phyloP scores from a whole-genome alignment of 2,113 vertebrate genomes.

The Lycaon pictus region DNA sequence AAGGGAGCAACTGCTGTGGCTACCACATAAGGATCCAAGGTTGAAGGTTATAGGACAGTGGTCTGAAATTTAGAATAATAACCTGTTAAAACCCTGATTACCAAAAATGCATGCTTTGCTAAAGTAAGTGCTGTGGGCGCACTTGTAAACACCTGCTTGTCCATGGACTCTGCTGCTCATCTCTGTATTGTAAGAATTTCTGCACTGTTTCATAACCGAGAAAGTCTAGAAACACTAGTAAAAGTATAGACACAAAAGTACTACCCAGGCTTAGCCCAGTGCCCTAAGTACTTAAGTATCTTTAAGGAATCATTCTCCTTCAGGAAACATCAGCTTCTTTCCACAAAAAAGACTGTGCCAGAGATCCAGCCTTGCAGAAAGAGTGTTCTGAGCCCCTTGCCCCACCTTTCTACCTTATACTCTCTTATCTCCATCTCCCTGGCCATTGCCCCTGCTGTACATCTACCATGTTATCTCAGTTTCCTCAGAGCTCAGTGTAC shows the following conservation, averaged over 20 bases:
- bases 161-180: not conserved
- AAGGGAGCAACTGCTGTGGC: not conserved
- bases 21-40: not conserved
- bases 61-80: not conserved
- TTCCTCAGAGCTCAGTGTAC: not conserved
- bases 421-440: not conserved
- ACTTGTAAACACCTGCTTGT: not conserved
- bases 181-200: not conserved
- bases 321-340: constrained; percentile 6
- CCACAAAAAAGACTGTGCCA: not conserved
- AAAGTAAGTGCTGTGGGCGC: not conserved
- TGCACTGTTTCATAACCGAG: not conserved
- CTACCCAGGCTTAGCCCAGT: not conserved
- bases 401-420: not conserved
- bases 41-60: not conserved
- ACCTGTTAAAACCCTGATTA: not conserved
- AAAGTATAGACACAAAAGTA: not conserved
- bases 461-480: not conserved
- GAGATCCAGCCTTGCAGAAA: not conserved
- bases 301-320: not conserved
- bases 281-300: not conserved
- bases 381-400: not conserved
- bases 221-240: constrained; percentile 1
- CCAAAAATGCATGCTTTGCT: not conserved
- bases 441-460: not conserved